phyloP scores from a whole-genome alignment of 30 jellyfish, hydroid and myxozoan genomes.

The Rhopilema esculentum region DNA sequence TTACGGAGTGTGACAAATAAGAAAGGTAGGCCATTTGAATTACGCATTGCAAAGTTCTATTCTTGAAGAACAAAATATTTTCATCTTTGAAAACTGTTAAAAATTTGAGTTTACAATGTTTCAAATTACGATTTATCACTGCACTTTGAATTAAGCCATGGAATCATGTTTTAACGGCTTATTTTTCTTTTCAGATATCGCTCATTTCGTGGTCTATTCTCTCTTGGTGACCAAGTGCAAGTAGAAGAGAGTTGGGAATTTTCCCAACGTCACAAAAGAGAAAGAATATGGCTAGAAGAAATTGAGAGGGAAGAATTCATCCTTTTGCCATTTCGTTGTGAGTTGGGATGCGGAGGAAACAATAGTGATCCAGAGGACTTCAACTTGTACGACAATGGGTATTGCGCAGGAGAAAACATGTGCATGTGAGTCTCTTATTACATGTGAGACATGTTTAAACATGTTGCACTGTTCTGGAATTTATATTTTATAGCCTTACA shows the following conservation, averaged over 20 bases:
- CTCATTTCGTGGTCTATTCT: conserved; percentile 75
- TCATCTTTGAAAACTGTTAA: too few relatives aligned
- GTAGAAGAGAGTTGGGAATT: conserved; percentile 56
- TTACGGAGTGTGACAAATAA: too few relatives aligned
- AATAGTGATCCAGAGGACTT: conserved; percentile 60
- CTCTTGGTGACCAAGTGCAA: conserved; percentile 68
- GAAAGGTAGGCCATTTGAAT: too few relatives aligned
- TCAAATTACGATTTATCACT: too few relatives aligned
- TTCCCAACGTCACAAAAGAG: conserved; percentile 6
- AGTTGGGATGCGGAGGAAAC: conserved; percentile 91
- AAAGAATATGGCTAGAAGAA: conserved; percentile 21
- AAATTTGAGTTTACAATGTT: too few relatives aligned
- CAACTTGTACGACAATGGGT: conserved; percentile 71
- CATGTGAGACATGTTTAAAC: not conserved
- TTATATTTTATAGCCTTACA: too few relatives aligned
- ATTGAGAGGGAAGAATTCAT: conserved; percentile 75
- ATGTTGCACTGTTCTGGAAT: too few relatives aligned
- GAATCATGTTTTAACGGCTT: too few relatives aligned
- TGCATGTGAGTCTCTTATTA: conserved; percentile 74
- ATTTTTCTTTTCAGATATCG: conserved; percentile 61
- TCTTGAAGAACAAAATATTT: too few relatives aligned
- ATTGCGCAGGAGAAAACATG: conserved; percentile 53
- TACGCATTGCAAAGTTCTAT: too few relatives aligned
- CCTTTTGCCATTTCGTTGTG: conserved; percentile 83
- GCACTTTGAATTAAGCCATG: too few relatives aligned